A percentile compares a stretch with the other conserved stretches of the same genome.
phyloP scores from a whole-genome alignment of 1,140 invertebrate genomes.

The Trichoplusia ni region DNA sequence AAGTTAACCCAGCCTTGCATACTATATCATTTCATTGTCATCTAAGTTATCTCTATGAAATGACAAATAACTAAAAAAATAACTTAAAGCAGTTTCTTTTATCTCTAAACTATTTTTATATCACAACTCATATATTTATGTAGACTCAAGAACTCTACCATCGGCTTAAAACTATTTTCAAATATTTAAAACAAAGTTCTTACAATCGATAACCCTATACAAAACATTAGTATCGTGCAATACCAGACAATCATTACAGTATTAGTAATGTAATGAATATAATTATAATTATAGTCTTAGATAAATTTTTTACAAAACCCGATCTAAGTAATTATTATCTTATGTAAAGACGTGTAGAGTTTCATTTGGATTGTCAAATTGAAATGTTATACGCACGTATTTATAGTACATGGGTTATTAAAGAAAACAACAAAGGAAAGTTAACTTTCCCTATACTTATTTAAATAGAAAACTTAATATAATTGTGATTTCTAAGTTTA shows the following conservation, averaged over 20 bases:
- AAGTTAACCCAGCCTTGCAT: no score
- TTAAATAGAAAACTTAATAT: no score
- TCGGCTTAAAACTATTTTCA: no score
- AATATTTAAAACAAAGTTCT: background rate
- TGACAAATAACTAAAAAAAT: no score
- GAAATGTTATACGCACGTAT: background rate
- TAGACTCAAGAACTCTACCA: no score
- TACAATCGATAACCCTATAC: conserved; percentile 18
- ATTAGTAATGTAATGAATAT: conserved; percentile 55
- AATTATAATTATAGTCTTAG: conserved; percentile 56
- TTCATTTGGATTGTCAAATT: conserved; percentile 15
- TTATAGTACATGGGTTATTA: background rate
- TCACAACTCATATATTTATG: no score
- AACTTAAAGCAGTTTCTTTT: no score
- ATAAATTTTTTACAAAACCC: conserved; percentile 22
- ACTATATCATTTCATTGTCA: no score
- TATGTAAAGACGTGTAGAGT: conserved; percentile 24
- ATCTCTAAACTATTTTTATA: no score
- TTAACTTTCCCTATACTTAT: background rate
- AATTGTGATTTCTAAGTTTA: no score
- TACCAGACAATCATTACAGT: conserved; percentile 47
- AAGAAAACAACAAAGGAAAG: background rate
- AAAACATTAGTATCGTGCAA: conserved; percentile 49
- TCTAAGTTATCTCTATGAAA: no score
- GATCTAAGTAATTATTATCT: conserved; percentile 10